These are phyloP conservation scores for Hydrotaea diabolus DNA, from an alignment of 2,888 invertebrate species.

Conservation along the genomic window DNA sequence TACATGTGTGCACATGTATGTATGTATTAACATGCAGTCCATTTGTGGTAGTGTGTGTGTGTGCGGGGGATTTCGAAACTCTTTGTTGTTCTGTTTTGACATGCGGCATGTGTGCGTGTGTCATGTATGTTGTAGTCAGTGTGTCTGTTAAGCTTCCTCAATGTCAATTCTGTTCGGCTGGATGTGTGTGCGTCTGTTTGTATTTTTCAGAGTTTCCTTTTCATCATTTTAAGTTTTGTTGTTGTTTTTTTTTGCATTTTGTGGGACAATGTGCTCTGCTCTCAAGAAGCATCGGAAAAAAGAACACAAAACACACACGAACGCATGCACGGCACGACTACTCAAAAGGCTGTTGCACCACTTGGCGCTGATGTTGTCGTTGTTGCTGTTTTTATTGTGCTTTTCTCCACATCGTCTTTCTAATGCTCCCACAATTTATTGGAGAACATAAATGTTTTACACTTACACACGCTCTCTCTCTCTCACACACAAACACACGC, in stretches of 20 bases:
- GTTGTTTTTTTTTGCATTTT: conserved; percentile 2
- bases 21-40: not conserved
- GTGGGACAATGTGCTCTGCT: conserved; percentile 31
- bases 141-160: conserved; percentile 49
- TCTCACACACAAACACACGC: conserved; percentile 17
- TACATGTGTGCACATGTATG: not conserved
- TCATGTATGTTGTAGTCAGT: conserved; percentile 36
- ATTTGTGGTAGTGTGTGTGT: not conserved
- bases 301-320: not conserved
- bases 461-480: no score
- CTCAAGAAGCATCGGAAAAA: not conserved
- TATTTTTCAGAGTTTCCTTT: conserved; percentile 18
- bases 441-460: conserved; percentile 22
- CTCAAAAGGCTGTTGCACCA: not conserved
- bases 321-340: not conserved
- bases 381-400: conserved; percentile 1
- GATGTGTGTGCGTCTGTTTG: not conserved
- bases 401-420: not conserved
- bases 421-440: conserved; percentile 27
- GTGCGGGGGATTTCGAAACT: conserved; percentile 1
- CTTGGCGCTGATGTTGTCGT: conserved; percentile 15
- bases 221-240: not conserved
- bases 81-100: conserved; percentile 33
- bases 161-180: conserved; percentile 28
- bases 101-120: conserved; percentile 10